phyloP scores from a whole-genome alignment of 2,888 invertebrate genomes.

The Drosophila subsilvestris region DNA sequence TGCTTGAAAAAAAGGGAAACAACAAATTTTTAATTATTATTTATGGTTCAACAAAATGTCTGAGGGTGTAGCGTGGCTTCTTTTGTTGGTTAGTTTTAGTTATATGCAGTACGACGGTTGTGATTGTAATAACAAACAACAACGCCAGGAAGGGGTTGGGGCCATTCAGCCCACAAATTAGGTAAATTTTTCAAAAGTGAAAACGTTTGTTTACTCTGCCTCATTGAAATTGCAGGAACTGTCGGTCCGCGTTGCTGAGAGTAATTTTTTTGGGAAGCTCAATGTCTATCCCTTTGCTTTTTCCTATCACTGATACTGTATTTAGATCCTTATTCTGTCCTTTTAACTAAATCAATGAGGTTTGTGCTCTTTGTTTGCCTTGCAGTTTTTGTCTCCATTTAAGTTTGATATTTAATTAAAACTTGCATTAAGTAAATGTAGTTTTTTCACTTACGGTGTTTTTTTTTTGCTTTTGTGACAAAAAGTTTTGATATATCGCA shows the following conservation, averaged over 20 bases:
- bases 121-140: constrained; percentile 43
- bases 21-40: constrained; percentile 45
- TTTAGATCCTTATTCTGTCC: constrained; percentile 18
- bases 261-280: too few species aligned
- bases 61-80: constrained; percentile 8
- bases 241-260: background rate
- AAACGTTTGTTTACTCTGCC: constrained; percentile 65
- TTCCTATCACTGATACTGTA: background rate
- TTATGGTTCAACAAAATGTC: constrained; percentile 44
- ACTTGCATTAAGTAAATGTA: constrained; percentile 49
- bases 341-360: constrained; percentile 44
- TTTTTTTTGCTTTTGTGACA: background rate
- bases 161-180: constrained; percentile 44
- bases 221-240: constrained; percentile 19
- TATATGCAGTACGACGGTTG: constrained; percentile 32
- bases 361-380: constrained; percentile 20
- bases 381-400: constrained; percentile 8
- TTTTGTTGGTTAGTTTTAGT: constrained; percentile 26
- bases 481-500: constrained; percentile 37
- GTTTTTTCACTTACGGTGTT: constrained; percentile 13
- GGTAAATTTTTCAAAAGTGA: constrained; percentile 69
- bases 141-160: constrained; percentile 43
- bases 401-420: constrained; percentile 69
- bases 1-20: constrained; percentile 5
- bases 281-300: background rate